Base-by-base conservation (phyloP, 2,113 vertebrate species). In the Gobiocypris rarus region DNA sequence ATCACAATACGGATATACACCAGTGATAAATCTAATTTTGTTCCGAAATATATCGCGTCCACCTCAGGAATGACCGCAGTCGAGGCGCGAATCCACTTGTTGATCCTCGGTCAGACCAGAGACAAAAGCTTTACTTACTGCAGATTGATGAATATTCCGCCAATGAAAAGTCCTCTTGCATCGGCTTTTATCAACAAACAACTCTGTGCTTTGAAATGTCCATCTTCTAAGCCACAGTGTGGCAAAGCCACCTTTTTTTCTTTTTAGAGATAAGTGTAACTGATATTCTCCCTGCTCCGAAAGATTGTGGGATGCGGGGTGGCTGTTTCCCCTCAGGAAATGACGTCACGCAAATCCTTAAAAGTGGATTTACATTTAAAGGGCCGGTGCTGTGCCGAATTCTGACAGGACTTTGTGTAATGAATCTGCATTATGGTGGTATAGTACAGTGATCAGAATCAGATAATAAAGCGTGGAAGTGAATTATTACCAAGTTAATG, bases 301-400 rank as follows among this genome's bases (percentile, higher is more conserved):
- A 90, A 91, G 91, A 90, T 90, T 86, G 89, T 88, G 87, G 89
- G 92, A 88, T 38, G 85, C 87, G 87, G 89, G 92, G 88, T 43
- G 86, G 89, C 63, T 34, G 67, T 89, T 90, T 75, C 54, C 2
- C 69, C 77, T 59, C 93, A 31, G 94, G 94, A 95, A 84, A 85
- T 94, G 92, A 93, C 94, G 93, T 94, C 88, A 85, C 1, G 76
- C 71, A 93, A 93, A 90, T 87, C 92, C 91, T 80, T 65, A 80
- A 89, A 85, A 85, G 81, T 2, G 3, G 9, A 91, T 93, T 91
- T 89, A 87, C 90, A 93, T 92, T 95, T 94, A 94, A 94, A 94
- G 92, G 4, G 84, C 88, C 52, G 58, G 63, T 43, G 24, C 8
- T 54, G 2, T 22, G 52, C 17, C 17, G 9, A 69, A 5, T 50